Base-by-base conservation (phyloP, 2,888 invertebrate species). In the Steinernema hermaphroditum region DNA sequence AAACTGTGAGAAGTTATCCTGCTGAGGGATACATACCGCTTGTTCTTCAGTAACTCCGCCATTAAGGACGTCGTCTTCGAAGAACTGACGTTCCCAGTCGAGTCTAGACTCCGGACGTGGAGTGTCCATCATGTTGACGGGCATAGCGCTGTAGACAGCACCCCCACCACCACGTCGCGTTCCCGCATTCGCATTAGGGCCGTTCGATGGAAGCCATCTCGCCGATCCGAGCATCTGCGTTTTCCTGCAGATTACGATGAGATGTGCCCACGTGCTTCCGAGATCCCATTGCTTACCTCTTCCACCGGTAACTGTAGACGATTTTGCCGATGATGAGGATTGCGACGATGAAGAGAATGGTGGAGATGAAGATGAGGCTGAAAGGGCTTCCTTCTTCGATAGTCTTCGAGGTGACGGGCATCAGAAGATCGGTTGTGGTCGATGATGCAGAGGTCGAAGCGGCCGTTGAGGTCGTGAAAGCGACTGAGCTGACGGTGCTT, bases 51-150 rank as follows among this genome's bases (percentile, higher is more conserved):
- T 34, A 32, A 27, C 27, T 16, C 62, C 62, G 16, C 16, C 34
- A n/a, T 62, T 62, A 1, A 62, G 34, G 12, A 62, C 62, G 62
- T 74, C 70, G 46, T 83, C 83, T 74, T 82, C 83, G 71, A 83
- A 83, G 76, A 83, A 83, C 70, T 83, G 83, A 24, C 83, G 73
- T 72, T 83, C 83, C 83, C 83, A 83, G 54, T 83, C 83, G 41
- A 83, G 76, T 27, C 73, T 74, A 32, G 79, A 76, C 27, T 80
- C 80, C 14, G 76, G 77, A 9, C 76, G 75, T 14, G 80, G 77
- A 32, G 77, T 75, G 70, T 80, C 82, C 54, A 69, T 71, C 43
- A 62, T 62, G 62, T 62, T 62, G 6, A 62, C 62, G 6, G 62
- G 62, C 62, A 62, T 62, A 14, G 62, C 62, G n/a, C 62, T 62